These are phyloP conservation scores for Rhagophthalmus giganteus DNA, from an alignment of 2,888 invertebrate genomes.

Conservation along the genomic window DNA sequence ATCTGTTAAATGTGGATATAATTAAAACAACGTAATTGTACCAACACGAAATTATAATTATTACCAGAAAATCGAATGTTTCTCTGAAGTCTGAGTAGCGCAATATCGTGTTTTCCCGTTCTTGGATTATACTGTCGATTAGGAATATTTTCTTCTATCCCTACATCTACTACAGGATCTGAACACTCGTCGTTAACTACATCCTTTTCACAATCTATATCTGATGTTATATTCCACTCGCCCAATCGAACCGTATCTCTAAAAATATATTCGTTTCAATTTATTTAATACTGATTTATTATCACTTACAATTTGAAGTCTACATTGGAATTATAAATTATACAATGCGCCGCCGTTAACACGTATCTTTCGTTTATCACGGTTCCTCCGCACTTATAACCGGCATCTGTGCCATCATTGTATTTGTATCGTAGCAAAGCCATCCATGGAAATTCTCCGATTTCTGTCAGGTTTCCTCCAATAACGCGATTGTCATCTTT, in stretches of 20 bases:
- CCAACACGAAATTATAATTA: constrained; percentile 46
- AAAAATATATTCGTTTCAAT: constrained; percentile 9
- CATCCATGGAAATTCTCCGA: constrained; percentile 56
- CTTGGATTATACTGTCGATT: constrained; percentile 46
- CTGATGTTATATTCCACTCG: constrained; percentile 55
- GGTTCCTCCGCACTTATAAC: constrained; percentile 50
- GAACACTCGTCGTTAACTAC: constrained; percentile 48
- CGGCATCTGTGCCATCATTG: constrained; percentile 21
- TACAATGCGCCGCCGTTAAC: constrained; percentile 56
- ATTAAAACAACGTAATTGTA: constrained; percentile 11
- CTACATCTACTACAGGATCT: constrained; percentile 46
- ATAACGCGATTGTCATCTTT: constrained; percentile 4
- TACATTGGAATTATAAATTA: neutral
- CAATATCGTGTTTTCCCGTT: constrained; percentile 51
- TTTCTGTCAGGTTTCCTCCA: constrained; percentile 43
- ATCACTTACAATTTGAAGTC: constrained; percentile 11
- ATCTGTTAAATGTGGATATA: constrained; percentile 6
- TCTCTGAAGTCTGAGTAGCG: constrained; percentile 57
- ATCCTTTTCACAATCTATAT: constrained; percentile 52
- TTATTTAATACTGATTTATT: neutral
- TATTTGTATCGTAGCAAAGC: constrained; percentile 51
- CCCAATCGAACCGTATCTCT: constrained; percentile 53
- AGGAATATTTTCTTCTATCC: constrained; percentile 49
- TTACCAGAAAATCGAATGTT: constrained; percentile 56
- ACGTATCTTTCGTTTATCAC: constrained; percentile 56